Base-by-base conservation (phyloP, 35 echinoderm and acorn worm species). In the Heliocidaris erythrogramma region DNA sequence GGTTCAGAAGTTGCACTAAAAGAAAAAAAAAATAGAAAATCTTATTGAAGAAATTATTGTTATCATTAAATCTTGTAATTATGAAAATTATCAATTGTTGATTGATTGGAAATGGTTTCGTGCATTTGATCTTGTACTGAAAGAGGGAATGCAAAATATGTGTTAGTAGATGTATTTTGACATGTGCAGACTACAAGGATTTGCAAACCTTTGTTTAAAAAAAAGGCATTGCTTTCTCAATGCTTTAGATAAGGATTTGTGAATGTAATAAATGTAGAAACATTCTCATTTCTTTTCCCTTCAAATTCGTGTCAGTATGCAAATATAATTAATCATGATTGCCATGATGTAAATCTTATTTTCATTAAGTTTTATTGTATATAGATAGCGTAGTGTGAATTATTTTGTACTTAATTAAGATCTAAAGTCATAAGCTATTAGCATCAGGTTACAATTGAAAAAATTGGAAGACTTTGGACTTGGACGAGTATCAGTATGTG, bases 321-420 rank as follows among this genome's bases (percentile, higher is more conserved):
- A 78, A 78, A n/a, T 78, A n/a, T 78, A 7, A 78, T 78, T 78
- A 7, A 78, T 78, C 65, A 78, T 78, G 65, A 78, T 78, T 78
- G 65, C 65, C 65, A 78, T 78, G 27, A n/a, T 78, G 65, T 78
- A 78, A 78, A 24, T 78, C 65, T 27, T 14, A 27, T 27, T 24
- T 78, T 27, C 21, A 47, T 47, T 48, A 13, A 47, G 87, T 48
- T 89, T 89, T 89, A 47, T 48, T 89, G 87, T 89, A 89, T 30
- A 89, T 89, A 89, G 87, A 32, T 89, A 89, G 87, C 8, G 9
- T 89, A 89, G 14, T 13, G 5, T 89, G 87, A 32, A 89, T 89
- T 89, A 24, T 89, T 47, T 89, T 89, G 87, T 89, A 89, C 87
- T 89, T 89, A 89, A 89, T 31, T n/a, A n/a, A n/a, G n/a, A 89